Conservation (phyloP, 2,797 vertebrate genomes). For the Rhinoraja longicauda region DNA sequence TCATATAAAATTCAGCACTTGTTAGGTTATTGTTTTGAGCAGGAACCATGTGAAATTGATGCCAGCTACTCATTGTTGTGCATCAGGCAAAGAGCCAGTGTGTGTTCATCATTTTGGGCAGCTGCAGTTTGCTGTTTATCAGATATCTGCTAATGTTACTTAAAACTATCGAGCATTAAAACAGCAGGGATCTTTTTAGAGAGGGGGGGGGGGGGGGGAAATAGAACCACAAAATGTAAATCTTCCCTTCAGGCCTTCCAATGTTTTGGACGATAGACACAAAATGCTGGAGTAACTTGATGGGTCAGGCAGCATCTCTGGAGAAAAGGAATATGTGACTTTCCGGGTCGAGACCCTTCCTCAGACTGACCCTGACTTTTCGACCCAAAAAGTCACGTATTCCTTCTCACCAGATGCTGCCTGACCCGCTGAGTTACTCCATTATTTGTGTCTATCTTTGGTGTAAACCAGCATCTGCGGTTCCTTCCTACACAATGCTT, state of each 20-base stretch:
- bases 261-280: too few relatives aligned
- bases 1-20: background rate
- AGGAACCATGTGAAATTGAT: background rate
- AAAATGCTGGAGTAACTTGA: too few relatives aligned
- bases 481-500: background rate
- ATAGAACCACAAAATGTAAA: background rate
- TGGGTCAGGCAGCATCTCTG: too few relatives aligned
- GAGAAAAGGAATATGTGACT: too few relatives aligned
- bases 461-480: too few relatives aligned
- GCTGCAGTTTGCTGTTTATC: background rate
- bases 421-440: too few relatives aligned
- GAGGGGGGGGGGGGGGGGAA: background rate
- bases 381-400: too few relatives aligned
- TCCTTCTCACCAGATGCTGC: too few relatives aligned
- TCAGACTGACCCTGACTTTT: too few relatives aligned
- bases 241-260: background rate
- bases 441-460: too few relatives aligned
- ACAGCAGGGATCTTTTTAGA: background rate
- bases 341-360: too few relatives aligned
- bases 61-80: too few relatives aligned
- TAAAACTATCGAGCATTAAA: background rate
- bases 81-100: background rate
- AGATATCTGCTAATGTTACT: background rate
- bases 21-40: background rate
- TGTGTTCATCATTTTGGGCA: background rate